Conservation (phyloP, 2,113 vertebrate species). For the Alouatta palliata region DNA sequence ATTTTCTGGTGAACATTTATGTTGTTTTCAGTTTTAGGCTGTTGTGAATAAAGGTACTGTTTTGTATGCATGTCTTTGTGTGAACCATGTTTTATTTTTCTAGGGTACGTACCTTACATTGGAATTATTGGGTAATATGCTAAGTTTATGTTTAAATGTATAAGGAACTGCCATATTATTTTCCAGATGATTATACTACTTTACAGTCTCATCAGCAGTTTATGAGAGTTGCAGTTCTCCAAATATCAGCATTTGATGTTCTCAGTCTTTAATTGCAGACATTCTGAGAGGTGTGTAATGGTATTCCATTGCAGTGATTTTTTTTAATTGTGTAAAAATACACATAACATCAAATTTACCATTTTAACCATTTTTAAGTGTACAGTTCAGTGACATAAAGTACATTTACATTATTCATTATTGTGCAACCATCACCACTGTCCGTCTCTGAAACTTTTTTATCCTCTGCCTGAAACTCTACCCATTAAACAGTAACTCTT, state of each 20-base stretch:
- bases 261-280: background rate
- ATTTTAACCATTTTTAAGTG: slow-evolving; percentile 1
- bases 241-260: background rate
- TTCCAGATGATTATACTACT: background rate
- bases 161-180: background rate
- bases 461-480: background rate
- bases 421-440: background rate
- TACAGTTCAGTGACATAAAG: background rate
- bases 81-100: background rate
- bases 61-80: background rate
- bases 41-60: background rate
- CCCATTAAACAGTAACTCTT: background rate
- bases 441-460: background rate
- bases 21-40: background rate
- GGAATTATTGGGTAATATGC: background rate
- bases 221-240: background rate
- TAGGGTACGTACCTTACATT: background rate
- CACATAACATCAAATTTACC: background rate
- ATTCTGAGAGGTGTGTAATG: background rate
- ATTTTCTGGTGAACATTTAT: background rate
- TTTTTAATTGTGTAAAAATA: background rate
- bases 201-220: background rate
- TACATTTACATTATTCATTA: background rate
- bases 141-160: background rate
- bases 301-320: background rate